These are phyloP conservation scores for Bradypus variegatus DNA, from an alignment of 2,797 vertebrate genomes.

Conservation along the genomic window DNA sequence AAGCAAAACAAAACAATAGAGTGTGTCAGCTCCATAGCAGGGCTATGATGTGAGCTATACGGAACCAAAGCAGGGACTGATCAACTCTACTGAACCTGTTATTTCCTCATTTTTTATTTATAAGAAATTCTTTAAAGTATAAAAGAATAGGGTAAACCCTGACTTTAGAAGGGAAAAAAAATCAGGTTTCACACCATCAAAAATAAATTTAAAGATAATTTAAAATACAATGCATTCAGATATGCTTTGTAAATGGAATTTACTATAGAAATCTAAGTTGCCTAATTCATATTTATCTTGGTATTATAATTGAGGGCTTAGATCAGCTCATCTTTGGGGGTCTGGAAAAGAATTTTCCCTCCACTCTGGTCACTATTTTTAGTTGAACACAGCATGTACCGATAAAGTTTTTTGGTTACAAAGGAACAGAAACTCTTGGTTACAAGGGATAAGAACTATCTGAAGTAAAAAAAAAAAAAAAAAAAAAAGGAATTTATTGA, in stretches of 20 bases:
- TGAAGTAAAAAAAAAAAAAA: neutral
- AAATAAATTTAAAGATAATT: neutral
- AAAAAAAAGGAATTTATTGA: neutral
- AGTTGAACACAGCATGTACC: neutral
- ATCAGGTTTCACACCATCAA: neutral
- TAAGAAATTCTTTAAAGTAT: neutral
- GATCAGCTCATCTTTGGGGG: neutral
- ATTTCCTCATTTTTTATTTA: neutral
- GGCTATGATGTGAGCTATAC: neutral
- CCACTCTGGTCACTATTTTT: neutral
- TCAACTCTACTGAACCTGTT: no score
- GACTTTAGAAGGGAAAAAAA: neutral
- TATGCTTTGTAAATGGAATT: neutral
- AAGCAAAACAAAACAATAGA: no score
- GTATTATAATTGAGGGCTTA: neutral
- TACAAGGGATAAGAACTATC: neutral
- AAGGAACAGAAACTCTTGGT: neutral
- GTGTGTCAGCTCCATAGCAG: no score
- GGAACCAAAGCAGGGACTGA: neutral
- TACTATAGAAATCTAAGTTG: neutral
- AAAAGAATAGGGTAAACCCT: neutral
- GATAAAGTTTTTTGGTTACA: neutral
- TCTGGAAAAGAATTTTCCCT: neutral
- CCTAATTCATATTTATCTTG: neutral
- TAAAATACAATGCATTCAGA: neutral